Evolutionary conservation across 1,140 invertebrate genomes (phyloP).

Genomic region (Laupala kohalensis): DNA sequence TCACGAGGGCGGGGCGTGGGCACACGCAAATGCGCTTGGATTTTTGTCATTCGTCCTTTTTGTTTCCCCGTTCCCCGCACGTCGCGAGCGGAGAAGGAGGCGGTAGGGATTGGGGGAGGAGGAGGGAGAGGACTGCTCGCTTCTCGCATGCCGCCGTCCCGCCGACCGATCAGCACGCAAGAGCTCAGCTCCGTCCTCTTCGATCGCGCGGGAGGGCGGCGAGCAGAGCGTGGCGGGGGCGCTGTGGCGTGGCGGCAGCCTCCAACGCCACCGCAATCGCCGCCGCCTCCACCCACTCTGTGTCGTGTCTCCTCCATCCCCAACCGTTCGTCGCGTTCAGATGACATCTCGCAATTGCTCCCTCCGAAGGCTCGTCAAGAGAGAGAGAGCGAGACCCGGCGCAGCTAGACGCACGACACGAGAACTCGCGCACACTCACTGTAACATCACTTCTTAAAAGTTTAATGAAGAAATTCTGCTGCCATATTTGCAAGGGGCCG

Average conservation of each 20-base stretch:
- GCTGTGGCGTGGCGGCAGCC: too few species aligned
- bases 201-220: too few species aligned
- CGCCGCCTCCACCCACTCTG: too few species aligned
- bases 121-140: background rate
- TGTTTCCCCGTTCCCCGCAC: background rate
- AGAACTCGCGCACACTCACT: background rate
- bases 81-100: background rate
- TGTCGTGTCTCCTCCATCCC: too few species aligned
- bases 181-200: too few species aligned
- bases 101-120: background rate
- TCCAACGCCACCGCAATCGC: too few species aligned
- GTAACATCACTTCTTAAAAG: background rate
- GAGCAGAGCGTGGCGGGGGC: too few species aligned
- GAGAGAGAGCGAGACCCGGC: background rate
- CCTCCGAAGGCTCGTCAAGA: background rate
- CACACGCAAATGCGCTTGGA: conserved; percentile 7
- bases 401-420: background rate
- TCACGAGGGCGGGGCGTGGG: background rate
- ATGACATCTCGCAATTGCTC: background rate
- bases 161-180: too few species aligned
- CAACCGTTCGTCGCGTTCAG: background rate
- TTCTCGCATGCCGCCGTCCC: too few species aligned
- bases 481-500: background rate
- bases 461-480: background rate
- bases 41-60: conserved; percentile 10